Evolutionary conservation across 92 coral and sea anemone species (phyloP), one percentile per base, ranked within the genome.

Genomic region (Parazoanthus swiftii): DNA sequence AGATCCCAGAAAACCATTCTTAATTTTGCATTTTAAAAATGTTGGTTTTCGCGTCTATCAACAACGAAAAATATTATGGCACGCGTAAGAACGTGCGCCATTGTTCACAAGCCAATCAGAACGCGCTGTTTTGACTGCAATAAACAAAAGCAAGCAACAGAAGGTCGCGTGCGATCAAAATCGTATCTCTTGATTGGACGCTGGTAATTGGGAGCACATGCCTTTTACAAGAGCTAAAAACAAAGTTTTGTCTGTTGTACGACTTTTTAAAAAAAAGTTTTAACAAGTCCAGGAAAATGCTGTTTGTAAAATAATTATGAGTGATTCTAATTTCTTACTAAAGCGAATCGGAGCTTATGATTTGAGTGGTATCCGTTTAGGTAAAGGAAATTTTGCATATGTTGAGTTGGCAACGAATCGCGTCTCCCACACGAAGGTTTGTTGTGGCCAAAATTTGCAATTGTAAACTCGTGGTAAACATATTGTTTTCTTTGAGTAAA

Each of bases 331-430:
- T 65, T 85, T 87, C 66, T 91, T 93, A 58, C 80, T 95, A 43
- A 95, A 95, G 84, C 96, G 98, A 65, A 95, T 95, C 58, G 99
- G 99, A 56, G 90, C 96, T 74, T 97, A 97, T 88, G 95, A 93
- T 72, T 89, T 97, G 16, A 90, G 92, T 21, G 99, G 97, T n/a
- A 90, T 89, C 70, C 93, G 94, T 50, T 87, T 97, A 23, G 99
- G 99, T 8, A 97, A 95, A 86, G 99, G 99, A 8, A 95, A 97
- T 89, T 97, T 95, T 65, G 99, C 98, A 54, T 90, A 82, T 70
- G 99, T 96, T 21, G 99, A 96, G 92, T 88, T 96, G 36, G 99
- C 99, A 11, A 86, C 92, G 77, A 94, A 97, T 88, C 96, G 98
- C 71, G 79, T 95, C 36, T 93, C 98, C 35, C 94, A 97, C 80